A percentile compares a stretch with the other conserved stretches of the same genome.
Conservation (phyloP, 2,113 vertebrate species). For the Tupaia chinensis region DNA sequence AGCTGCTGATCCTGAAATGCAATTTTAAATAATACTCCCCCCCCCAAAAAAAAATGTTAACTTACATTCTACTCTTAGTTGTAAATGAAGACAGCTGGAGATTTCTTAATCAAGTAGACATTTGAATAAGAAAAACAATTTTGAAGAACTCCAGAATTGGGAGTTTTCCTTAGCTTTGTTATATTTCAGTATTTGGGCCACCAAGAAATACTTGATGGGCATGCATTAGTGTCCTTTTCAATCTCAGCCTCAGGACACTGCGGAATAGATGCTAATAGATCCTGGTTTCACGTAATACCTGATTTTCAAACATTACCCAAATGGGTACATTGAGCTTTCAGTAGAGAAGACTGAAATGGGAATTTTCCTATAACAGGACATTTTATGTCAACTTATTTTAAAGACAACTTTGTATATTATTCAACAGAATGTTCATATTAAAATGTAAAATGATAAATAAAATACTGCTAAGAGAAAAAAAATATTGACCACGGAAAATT, state of each 20-base stretch:
- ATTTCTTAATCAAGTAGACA: neutral
- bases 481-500: neutral
- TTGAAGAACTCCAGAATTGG: neutral
- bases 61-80: neutral
- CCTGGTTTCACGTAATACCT: neutral
- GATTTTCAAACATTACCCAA: neutral
- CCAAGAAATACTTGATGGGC: neutral
- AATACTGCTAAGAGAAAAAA: neutral
- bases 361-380: conserved; percentile 13
- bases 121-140: neutral
- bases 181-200: neutral
- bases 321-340: conserved; percentile 52
- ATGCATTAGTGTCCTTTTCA: neutral
- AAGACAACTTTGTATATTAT: neutral
- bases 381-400: neutral
- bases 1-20: neutral
- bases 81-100: neutral
- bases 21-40: neutral
- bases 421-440: conserved; percentile 23
- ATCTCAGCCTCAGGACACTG: neutral
- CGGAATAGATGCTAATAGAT: neutral
- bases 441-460: neutral
- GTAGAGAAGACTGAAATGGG: neutral
- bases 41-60: neutral
- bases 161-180: neutral